A percentile compares a stretch with the other conserved stretches of the same genome.
Evolutionary conservation across 64 coral and sea anemone species (phyloP).

Genomic region (Anthopleura sola): DNA sequence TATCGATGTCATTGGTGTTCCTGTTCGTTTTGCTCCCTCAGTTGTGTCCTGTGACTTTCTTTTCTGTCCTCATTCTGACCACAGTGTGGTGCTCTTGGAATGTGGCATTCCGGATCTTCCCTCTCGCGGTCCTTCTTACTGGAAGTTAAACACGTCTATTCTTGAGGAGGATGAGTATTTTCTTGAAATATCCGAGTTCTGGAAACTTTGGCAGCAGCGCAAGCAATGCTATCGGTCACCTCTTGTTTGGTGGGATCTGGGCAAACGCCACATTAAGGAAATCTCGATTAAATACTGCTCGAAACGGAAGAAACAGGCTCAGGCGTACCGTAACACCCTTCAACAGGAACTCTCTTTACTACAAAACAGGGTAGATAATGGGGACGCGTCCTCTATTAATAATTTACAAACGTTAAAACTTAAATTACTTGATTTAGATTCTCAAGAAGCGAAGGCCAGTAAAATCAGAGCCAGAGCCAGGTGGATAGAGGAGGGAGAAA

Average conservation of each 20-base stretch:
- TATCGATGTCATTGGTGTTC: neutral
- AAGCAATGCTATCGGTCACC: neutral
- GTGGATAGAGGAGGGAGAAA: conserved; percentile 24
- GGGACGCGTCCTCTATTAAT: neutral
- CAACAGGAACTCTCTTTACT: neutral
- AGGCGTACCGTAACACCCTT: neutral
- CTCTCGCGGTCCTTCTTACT: neutral
- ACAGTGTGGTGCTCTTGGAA: neutral
- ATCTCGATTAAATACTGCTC: neutral
- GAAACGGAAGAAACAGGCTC: neutral
- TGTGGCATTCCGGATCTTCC: neutral
- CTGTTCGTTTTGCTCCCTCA: neutral
- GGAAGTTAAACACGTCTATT: neutral
- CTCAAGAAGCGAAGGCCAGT: neutral
- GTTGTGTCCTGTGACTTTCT: neutral
- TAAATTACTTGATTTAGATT: neutral
- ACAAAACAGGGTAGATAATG: neutral
- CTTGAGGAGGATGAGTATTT: neutral
- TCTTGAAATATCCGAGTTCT: neutral
- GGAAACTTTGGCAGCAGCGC: neutral
- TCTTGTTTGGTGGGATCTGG: neutral
- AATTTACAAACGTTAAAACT: neutral
- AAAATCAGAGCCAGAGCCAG: neutral
- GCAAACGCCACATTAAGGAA: neutral
- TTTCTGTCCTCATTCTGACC: neutral